A percentile compares a stretch with the other conserved stretches of the same genome.
These are phyloP conservation scores for Halichondria panicea DNA, from an alignment of 37 sponge, comb jelly and placozoan species.

Conservation along the genomic window DNA sequence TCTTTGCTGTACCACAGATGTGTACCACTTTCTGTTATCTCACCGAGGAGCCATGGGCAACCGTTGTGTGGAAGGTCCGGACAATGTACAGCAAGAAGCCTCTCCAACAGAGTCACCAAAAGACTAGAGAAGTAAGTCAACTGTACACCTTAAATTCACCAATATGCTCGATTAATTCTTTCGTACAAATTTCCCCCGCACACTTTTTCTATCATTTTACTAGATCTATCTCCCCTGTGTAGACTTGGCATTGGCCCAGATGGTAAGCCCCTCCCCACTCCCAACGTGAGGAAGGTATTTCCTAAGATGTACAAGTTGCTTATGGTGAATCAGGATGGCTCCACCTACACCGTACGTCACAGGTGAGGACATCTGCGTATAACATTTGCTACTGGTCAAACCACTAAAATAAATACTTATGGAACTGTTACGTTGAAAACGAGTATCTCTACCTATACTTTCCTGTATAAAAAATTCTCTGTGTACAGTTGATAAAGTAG, in stretches of 20 bases:
- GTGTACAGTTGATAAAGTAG: not conserved
- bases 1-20: no score
- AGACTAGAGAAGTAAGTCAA: constrained; percentile 17
- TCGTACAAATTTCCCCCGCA: not conserved
- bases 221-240: not conserved
- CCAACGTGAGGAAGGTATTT: constrained; percentile 57
- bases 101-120: constrained; percentile 14
- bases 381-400: not conserved
- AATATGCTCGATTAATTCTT: not conserved
- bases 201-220: not conserved
- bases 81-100: no score
- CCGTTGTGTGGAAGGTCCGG: no score
- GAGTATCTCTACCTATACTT: not conserved
- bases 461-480: not conserved
- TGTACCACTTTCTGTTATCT: no score
- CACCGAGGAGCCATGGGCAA: no score
- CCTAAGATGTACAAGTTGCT: constrained; percentile 67
- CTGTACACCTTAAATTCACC: not conserved
- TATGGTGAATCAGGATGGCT: constrained; percentile 79
- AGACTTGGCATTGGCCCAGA: constrained; percentile 75
- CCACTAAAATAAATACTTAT: not conserved
- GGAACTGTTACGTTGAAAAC: not conserved
- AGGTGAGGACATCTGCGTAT: not conserved
- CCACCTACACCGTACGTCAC: constrained; percentile 59
- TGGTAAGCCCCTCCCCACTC: constrained; percentile 62